Base-by-base conservation (phyloP, 2,888 invertebrate species). In the Camptogramma bilineatum region DNA sequence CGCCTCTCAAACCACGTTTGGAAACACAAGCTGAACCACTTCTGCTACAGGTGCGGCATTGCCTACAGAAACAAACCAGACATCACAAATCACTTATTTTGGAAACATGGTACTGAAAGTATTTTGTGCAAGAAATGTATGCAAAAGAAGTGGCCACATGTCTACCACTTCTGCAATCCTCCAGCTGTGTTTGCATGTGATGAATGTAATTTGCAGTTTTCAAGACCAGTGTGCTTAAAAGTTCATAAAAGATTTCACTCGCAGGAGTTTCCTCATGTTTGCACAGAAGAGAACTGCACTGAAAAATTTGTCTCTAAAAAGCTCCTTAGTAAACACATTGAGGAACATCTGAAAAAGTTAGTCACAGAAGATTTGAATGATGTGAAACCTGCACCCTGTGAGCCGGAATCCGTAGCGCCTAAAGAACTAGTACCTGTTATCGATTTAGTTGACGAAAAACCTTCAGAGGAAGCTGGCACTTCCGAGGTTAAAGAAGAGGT, bases 101-200 rank as follows among this genome's bases (percentile, higher is more conserved):
- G 98, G 97, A 98, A 98, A 85, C 98, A 98, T 85, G 97, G 97
- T 19, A 97, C 97, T 1, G 97, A 98, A 81, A 97, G 97, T 87
- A 96, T 97, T 2, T 87, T 96, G 39, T 98, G 98, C 82, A 97
- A 97, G 84, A 95, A 94, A 78, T 98, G 98, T 84, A 86, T 97
- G 56, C 97, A 97, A 79, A 98, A 97, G 81, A 97, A 97, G 77
- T 98, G 98, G 98, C 97, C 97, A 0, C 97, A 98, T 85, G 96
- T 97, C 5, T 98, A 97, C 89, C 98, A 98, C 83, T 98, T 98
- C 79, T 98, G 98, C 83, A 95, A 96, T 70, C 97, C 97, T 46
- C 97, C 97, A 2, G 88, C 94, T 9, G 93, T 94, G 60, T 97
- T 97, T 84, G 89, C 94, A 1, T 98, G 98, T 88, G 97, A 97